These are phyloP conservation scores for Eolophus roseicapilla DNA, from an alignment of 2,113 vertebrate species.

Conservation along the genomic window DNA sequence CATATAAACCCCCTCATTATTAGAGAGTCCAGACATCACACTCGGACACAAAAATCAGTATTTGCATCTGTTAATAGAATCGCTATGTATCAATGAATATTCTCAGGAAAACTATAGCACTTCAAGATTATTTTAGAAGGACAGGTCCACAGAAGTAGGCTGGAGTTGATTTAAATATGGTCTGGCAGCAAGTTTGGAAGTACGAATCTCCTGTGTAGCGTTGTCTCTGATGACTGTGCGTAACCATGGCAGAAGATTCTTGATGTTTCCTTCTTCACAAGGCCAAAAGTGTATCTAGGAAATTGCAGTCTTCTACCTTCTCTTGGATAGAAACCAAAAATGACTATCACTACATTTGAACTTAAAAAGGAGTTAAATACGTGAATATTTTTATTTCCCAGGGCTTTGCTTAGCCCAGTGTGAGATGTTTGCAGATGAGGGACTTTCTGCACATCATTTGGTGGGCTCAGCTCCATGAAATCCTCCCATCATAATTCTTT, in stretches of 20 bases:
- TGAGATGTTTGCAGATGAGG: neutral
- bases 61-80: neutral
- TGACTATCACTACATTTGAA: neutral
- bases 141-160: neutral
- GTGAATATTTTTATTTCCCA: neutral
- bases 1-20: neutral
- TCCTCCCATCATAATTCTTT: neutral
- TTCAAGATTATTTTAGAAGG: neutral
- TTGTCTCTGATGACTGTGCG: neutral
- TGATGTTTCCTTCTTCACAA: neutral
- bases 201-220: neutral
- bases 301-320: neutral
- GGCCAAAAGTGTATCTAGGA: neutral
- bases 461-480: neutral
- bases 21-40: neutral
- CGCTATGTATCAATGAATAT: neutral
- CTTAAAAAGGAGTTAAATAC: neutral
- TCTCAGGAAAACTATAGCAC: neutral
- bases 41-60: neutral
- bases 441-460: neutral
- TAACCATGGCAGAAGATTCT: neutral
- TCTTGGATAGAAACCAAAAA: neutral
- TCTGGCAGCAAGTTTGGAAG: neutral
- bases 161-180: neutral
- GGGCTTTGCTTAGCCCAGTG: neutral